phyloP scores from a whole-genome alignment of 2,113 vertebrate species.

The Aptenodytes patagonicus region DNA sequence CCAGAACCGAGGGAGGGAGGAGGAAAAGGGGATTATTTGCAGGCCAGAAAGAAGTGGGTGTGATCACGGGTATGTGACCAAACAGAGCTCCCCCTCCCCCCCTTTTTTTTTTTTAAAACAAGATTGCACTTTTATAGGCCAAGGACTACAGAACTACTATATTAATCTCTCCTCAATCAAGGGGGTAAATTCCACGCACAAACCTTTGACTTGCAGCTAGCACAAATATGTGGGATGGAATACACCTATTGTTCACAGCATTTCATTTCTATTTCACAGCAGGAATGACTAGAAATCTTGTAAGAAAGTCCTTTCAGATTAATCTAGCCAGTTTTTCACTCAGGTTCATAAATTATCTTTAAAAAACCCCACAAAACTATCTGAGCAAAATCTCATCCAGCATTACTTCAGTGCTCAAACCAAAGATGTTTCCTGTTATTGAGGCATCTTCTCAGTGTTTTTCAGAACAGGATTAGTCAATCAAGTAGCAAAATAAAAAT shows the following conservation, averaged over 20 bases:
- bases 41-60: not conserved
- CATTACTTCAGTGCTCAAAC: not conserved
- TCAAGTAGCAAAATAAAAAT: not conserved
- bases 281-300: not conserved
- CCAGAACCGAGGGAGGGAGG: not conserved
- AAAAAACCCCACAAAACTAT: not conserved
- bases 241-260: not conserved
- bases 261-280: not conserved
- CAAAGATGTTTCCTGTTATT: not conserved
- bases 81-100: rapidly evolving
- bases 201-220: not conserved
- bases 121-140: not conserved
- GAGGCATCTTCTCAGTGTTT: not conserved
- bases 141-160: not conserved
- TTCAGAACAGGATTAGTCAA: not conserved
- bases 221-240: not conserved
- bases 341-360: not conserved
- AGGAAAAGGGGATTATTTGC: not conserved
- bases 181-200: not conserved
- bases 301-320: not conserved
- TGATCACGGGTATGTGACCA: not conserved
- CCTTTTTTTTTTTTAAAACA: no score
- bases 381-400: not conserved
- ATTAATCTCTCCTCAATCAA: not conserved
- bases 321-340: not conserved